Evolutionary conservation across 2,113 vertebrate species (phyloP), one percentile per base, ranked within the genome.

Genomic region (Mirounga angustirostris): DNA sequence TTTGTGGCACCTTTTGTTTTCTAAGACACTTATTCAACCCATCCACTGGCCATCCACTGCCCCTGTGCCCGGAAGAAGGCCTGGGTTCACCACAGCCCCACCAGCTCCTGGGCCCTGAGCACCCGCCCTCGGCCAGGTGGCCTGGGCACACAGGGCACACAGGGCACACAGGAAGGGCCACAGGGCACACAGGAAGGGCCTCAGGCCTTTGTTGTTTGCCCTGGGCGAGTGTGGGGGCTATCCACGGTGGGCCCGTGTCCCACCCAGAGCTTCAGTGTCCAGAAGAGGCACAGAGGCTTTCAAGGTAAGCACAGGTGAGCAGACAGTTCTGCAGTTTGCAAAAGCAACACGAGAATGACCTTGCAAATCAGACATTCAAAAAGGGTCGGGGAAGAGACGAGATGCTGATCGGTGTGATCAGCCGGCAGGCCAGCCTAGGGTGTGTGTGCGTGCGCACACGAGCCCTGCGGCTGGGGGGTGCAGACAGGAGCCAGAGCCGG

Each of bases 401-500:
- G 30, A 69, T 28, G 15, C 21, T n/a, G 13, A 18, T 28, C 26
- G 3, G 21, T 13, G 54, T 81, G 76, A 16, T 13, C 12, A 28
- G 26, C 28, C 13, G 13, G 61, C 28, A 5, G 26, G 5, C 18
- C 18, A 21, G 56, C 18, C 18, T 19, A 58, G 63, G 28, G 63
- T 7, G 65, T 12, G 14, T 7, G 43, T 58, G 86, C 13, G 1
- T 8, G 15, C 0, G 26, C 14, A 4, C 43, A 13, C 0, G 43
- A 26, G 74, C 24, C 13, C 16, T 0, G 24, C 11, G 21, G 43
- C n/a, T 9, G 61, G 0, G 0, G 61, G 91, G 81, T 84, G 97
- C 96, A 97, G 76, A 98, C 88, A 96, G 22, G 52, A 97, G 82
- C 91, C 98, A 16, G 97, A 98, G 97, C 97, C 97, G 50, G 58